Evolutionary conservation across 30 jellyfish, hydroid and myxozoan species (phyloP).

Genomic region (Aurelia aurita): DNA sequence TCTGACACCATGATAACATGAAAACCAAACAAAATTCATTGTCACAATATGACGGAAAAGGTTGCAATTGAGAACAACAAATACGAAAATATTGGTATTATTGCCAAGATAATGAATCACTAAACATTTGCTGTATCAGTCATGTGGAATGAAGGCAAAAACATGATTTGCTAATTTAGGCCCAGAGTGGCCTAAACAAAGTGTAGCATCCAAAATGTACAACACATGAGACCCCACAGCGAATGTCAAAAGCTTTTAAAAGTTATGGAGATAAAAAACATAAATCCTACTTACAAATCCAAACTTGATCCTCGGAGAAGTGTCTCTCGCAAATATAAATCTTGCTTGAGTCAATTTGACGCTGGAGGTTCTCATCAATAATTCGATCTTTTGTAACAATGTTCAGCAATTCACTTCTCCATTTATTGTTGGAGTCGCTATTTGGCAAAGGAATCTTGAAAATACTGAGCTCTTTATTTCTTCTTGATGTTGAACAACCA

Average conservation of each 20-base stretch:
- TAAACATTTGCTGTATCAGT: neutral
- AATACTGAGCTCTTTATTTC: slow-evolving; percentile 4
- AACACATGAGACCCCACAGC: neutral
- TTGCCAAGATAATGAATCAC: slow-evolving; percentile 1
- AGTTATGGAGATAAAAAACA: neutral
- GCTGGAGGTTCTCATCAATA: too few relatives aligned
- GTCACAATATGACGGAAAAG: neutral
- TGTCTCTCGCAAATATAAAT: too few relatives aligned
- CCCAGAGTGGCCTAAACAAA: neutral
- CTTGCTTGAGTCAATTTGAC: too few relatives aligned
- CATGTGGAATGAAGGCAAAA: neutral
- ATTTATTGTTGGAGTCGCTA: slow-evolving; percentile 26
- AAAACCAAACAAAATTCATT: neutral
- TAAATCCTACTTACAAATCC: slow-evolving; percentile 35
- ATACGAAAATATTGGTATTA: too few relatives aligned
- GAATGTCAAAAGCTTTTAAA: neutral
- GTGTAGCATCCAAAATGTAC: neutral
- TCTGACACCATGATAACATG: neutral
- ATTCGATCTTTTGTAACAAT: too few relatives aligned
- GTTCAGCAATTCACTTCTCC: too few relatives aligned
- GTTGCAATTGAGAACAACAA: neutral
- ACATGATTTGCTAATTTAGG: neutral
- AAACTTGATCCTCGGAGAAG: slow-evolving; percentile 35
- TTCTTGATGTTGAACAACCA: slow-evolving; percentile 60
- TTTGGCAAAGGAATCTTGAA: slow-evolving; percentile 50